Evolutionary conservation across 1,140 invertebrate genomes (phyloP), one percentile per base, ranked within the genome.

Genomic region (Drosophila ogumai): DNA sequence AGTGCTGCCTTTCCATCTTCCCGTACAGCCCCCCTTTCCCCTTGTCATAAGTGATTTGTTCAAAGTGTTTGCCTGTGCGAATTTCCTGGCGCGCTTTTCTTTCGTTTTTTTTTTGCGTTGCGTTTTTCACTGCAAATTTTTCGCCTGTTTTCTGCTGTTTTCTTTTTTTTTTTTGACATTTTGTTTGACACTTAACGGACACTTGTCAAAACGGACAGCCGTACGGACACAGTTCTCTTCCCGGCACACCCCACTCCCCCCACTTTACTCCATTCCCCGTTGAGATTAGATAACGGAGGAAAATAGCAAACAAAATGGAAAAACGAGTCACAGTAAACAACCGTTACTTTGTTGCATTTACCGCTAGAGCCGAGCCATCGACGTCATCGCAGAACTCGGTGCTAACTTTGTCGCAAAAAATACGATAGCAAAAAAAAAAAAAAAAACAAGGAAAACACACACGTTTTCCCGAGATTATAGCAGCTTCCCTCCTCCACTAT

Each of bases 41-140:
- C 22, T 54, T 81, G 76, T 84, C 84, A 88, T 84, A 88, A 88
- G 80, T 75, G 84, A 82, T 88, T 88, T 88, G 79, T 80, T 77
- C 80, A 88, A 82, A 80, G 79, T 88, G 84, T 87, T 67, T 76
- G 69, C 47, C 65, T 80, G 64, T 73, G 79, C 67, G 58, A 87
- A 76, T 84, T 52, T 67, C 32, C 31, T 73, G 77, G 76, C 64
- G 67, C 81, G 61, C 63, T 81, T 81, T 78, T 57, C 61, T 76
- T 64, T 40, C 22, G 15, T 36, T 36, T 59, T 63, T 52, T 56
- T 13, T 17, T 43, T 43, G n/a, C 28, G n/a, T 44, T 52, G 34
- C 59, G 55, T 32, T 63, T 63, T 47, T 28, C 64, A 31, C 41
- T 40, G 43, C 64, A 47, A 28, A 9, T 12, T 19, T 65, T 32